These are phyloP conservation scores for Holacanthus passer DNA, from an alignment of 2,113 vertebrate genomes.

Conservation along the genomic window DNA sequence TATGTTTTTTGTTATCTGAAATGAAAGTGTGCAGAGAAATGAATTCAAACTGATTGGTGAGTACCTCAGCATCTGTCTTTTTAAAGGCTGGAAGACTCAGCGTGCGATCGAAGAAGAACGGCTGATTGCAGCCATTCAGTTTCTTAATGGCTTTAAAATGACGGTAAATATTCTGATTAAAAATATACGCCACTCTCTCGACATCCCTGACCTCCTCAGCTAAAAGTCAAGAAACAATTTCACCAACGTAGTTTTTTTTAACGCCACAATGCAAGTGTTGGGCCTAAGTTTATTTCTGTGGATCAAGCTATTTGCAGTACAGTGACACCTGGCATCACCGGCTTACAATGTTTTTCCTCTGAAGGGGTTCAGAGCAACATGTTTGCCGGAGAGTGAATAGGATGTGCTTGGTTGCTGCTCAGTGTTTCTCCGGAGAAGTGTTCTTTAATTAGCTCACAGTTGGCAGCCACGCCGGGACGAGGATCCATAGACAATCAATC, in stretches of 20 bases:
- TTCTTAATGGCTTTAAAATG: not conserved
- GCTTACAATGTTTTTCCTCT: not conserved
- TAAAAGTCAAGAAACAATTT: not conserved
- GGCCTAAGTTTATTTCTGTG: not conserved
- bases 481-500: constrained; percentile 79
- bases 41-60: constrained; percentile 25
- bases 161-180: not conserved
- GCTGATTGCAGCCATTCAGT: constrained; percentile 35
- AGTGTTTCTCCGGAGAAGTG: constrained; percentile 55
- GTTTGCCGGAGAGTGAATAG: constrained; percentile 46
- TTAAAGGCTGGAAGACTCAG: constrained; percentile 29
- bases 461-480: constrained; percentile 63
- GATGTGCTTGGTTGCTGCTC: constrained; percentile 39
- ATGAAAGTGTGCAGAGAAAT: constrained; percentile 13
- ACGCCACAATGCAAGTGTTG: not conserved
- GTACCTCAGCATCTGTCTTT: not conserved
- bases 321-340: not conserved
- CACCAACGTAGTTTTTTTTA: not conserved
- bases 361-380: constrained; percentile 4
- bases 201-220: not conserved
- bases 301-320: constrained; percentile 1
- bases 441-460: constrained; percentile 80
- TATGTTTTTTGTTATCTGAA: constrained; percentile 22
- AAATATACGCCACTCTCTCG: not conserved
- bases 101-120: not conserved